Conservation (phyloP, 2,888 invertebrate species). For the Cosmia pyralina region DNA sequence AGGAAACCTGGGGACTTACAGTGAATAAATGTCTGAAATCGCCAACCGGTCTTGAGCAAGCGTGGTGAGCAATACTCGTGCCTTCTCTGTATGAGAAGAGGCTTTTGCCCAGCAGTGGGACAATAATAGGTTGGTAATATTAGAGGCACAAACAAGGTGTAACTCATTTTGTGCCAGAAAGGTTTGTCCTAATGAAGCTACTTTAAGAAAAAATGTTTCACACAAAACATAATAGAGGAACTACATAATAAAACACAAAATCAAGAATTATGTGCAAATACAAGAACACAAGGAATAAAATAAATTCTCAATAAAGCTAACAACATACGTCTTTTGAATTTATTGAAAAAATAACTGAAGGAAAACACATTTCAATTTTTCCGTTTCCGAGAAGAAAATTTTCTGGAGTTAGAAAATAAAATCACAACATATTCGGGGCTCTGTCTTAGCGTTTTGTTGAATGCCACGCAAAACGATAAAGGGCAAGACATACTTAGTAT, state of each 20-base stretch:
- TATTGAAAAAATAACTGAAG: constrained; percentile 52
- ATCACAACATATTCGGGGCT: constrained; percentile 60
- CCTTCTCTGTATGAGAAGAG: too few relatives aligned
- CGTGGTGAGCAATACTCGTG: too few relatives aligned
- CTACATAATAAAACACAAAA: background rate
- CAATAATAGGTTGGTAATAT: too few relatives aligned
- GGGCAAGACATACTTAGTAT: constrained; percentile 37
- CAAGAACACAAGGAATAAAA: constrained; percentile 17
- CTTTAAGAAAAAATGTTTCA: too few relatives aligned
- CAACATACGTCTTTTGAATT: constrained; percentile 38
- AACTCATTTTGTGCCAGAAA: too few relatives aligned
- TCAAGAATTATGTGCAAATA: constrained; percentile 1
- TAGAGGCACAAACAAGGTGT: too few relatives aligned
- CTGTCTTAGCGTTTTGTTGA: constrained; percentile 63
- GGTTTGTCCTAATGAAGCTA: too few relatives aligned
- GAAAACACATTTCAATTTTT: constrained; percentile 53
- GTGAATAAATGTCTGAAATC: too few relatives aligned
- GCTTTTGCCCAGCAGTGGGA: too few relatives aligned
- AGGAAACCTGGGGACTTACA: too few relatives aligned
- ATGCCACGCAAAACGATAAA: constrained; percentile 62
- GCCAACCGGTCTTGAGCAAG: too few relatives aligned
- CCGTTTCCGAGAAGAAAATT: constrained; percentile 35
- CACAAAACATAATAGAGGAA: background rate
- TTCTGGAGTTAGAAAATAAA: constrained; percentile 58
- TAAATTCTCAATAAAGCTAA: constrained; percentile 36